Base-by-base conservation (phyloP, 2,797 vertebrate species). In the Cichlasoma orientale region DNA sequence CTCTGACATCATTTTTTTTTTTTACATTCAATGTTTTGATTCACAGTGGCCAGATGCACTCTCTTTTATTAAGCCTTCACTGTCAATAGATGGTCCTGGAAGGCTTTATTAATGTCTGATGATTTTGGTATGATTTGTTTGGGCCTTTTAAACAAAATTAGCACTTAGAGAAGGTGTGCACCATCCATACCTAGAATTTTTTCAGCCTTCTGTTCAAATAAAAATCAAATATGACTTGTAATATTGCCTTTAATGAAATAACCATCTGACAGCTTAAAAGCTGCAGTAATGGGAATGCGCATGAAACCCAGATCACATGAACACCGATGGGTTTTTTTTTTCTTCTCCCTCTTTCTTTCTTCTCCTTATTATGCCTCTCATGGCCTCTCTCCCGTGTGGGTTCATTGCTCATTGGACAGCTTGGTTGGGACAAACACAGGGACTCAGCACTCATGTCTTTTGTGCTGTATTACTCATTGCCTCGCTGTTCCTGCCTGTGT, bases 51-150 rank as follows among this genome's bases (percentile, higher is more conserved):
- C 47, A 75, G 72, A 85, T 79, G 76, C 78, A 61, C 71, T 85
- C 81, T 76, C 72, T 79, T 82, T 89, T 83, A 90, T 89, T 73
- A 86, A 77, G 79, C 72, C 63, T 9, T 85, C 75, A 79, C 66
- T 80, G 84, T 82, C 80, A 74, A 27, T 72, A 70, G 72, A 88
- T 52, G 18, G 73, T 47, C 56, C 77, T 33, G 41, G 69, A 44
- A 57, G 83, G 78, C 79, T 86, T 91, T 90, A 93, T 92, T 93
- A 88, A 88, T 78, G 81, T 86, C 79, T 82, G 75, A 80, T 86
- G 74, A 83, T 76, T 74, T 58, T 53, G 41, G 77, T 80, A 31
- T 86, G 82, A 86, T 85, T 89, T 89, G 88, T 92, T 89, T 91
- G 70, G 76, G 59, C 82, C 74, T 81, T 79, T 86, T 83, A 79